Base-by-base conservation (phyloP, 2,113 vertebrate genomes). In the Macquaria ambigua region DNA sequence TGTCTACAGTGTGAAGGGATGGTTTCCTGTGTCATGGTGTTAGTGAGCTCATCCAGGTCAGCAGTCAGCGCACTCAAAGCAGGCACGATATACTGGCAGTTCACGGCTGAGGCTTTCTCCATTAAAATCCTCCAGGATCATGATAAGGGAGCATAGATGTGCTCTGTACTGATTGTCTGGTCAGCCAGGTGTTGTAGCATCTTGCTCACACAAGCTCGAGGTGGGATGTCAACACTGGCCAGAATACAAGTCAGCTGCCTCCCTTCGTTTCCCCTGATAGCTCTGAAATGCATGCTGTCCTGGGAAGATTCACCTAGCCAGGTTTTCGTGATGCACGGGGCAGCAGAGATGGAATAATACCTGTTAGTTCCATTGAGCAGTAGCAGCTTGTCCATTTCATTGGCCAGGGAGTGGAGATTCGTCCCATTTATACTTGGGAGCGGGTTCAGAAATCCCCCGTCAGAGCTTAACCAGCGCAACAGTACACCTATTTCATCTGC, bases 21-120 rank as follows among this genome's bases (percentile, higher is more conserved):
- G n/a, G 39, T 59, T 79, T 77, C 77, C 68, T 67, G 46, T 77
- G 66, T 59, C 76, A 80, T 20, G 11, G 52, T 58, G 34, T 70
- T 71, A 76, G 52, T 76, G 79, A 86, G 79, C 66, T 80, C 67
- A 74, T 77, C 46, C 79, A 28, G 79, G 71, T 82, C 59, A 41
- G 52, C 39, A 66, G 67, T 21, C 56, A 46, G 20, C 1, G 55
- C 43, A 18, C 21, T 28, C 21, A 63, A 31, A 78, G 25, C 53
- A 58, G 62, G 66, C 39, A 14, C 16, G 6, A 41, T 59, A 28
- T 46, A 48, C 61, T 28, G 10, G 34, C n/a, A 28, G 16, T 25
- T 73, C 14, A 10, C 1, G 5, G n/a, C 10, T 23, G 37, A n/a
- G 5, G 4, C 21, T 1, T 16, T 46, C 11, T 8, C 39, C 11